Conservation (phyloP, 1,140 invertebrate genomes). For the Apis laboriosa region DNA sequence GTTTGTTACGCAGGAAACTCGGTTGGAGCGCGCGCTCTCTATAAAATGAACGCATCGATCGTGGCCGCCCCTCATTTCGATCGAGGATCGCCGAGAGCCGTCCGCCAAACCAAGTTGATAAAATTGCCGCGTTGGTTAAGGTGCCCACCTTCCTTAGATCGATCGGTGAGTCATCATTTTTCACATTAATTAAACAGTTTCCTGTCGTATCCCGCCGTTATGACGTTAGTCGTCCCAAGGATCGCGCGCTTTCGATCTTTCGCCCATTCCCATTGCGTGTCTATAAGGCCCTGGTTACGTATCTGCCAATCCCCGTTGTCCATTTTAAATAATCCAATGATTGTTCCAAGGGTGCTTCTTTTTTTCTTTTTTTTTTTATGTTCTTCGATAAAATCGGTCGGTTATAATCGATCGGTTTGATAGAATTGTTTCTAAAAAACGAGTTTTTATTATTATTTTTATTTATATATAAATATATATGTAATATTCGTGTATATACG, state of each 20-base stretch:
- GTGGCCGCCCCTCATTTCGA: slow-evolving; percentile 10
- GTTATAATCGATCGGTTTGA: too few relatives aligned
- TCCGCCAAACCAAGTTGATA: neutral
- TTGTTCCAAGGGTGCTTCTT: too few relatives aligned
- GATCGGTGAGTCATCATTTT: slow-evolving; percentile 38
- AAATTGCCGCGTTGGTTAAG: slow-evolving; percentile 6
- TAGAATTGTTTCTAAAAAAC: too few relatives aligned
- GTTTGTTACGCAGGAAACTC: slow-evolving; percentile 15
- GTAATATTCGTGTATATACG: too few relatives aligned
- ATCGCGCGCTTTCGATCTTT: neutral
- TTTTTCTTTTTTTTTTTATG: too few relatives aligned
- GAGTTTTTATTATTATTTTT: too few relatives aligned
- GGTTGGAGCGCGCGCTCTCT: neutral
- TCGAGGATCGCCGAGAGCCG: neutral
- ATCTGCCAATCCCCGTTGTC: neutral
- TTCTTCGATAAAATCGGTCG: too few relatives aligned
- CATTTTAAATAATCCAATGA: too few relatives aligned
- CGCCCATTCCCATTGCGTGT: neutral
- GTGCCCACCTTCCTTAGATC: slow-evolving; percentile 14
- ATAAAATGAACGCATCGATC: slow-evolving; percentile 30
- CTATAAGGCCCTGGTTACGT: slow-evolving; percentile 4
- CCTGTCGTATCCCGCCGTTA: slow-evolving; percentile 24
- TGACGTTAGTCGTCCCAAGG: slow-evolving; percentile 1
- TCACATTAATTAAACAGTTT: slow-evolving; percentile 40
- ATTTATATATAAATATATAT: too few relatives aligned